Evolutionary conservation across 2,113 vertebrate genomes (phyloP).

Genomic region (Pseudorasbora parva): DNA sequence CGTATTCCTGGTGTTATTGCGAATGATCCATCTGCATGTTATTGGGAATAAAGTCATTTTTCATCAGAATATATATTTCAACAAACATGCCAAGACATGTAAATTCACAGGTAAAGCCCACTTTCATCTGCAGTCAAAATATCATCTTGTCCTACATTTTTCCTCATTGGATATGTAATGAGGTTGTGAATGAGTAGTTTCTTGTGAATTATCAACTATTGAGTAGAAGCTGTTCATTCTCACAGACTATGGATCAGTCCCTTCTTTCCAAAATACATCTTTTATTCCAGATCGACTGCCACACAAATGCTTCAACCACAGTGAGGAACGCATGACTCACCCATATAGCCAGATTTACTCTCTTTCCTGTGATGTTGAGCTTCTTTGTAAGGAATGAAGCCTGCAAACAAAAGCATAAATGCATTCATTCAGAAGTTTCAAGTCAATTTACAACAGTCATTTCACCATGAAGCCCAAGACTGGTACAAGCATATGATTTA

Average conservation of each 20-base stretch:
- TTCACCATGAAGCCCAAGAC: too few species aligned
- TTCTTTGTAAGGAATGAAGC: constrained; percentile 99
- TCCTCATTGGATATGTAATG: background rate
- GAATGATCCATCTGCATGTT: background rate
- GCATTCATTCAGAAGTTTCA: background rate
- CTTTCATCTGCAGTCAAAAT: background rate
- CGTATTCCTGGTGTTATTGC: background rate
- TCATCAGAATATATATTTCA: background rate
- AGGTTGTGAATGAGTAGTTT: too few species aligned
- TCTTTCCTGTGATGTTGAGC: constrained; percentile 96
- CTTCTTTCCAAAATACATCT: background rate
- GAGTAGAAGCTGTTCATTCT: background rate
- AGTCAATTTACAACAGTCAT: background rate
- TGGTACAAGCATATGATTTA: too few species aligned
- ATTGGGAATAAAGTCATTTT: background rate
- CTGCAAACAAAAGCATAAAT: constrained; percentile 70
- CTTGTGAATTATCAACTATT: background rate
- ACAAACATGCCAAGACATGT: background rate
- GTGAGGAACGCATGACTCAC: constrained; percentile 63
- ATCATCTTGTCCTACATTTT: background rate
- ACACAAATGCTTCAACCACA: too few species aligned
- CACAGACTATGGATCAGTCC: background rate
- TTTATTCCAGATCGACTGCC: background rate
- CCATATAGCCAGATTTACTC: constrained; percentile 97
- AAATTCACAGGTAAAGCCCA: background rate